Base-by-base conservation (phyloP, 1,140 invertebrate species). In the Drosophila bifasciata region DNA sequence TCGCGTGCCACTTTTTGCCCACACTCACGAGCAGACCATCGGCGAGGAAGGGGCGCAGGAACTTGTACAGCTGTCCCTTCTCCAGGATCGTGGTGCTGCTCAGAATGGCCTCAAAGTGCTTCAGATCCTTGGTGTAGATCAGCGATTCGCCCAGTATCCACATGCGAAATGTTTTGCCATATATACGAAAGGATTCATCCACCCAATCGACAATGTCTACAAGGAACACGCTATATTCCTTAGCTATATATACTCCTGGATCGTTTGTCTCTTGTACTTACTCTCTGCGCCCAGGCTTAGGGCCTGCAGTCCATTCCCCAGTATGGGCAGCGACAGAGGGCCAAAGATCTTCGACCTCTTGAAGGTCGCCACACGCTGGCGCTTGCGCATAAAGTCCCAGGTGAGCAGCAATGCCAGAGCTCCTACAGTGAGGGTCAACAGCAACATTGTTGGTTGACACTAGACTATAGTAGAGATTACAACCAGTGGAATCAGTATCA, bases 81-180 rank as follows among this genome's bases (percentile, higher is more conserved):
- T 70, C 76, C 56, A 90, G 53, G 11, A 90, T 43, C 0, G 76
- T 88, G 13, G 71, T 86, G 40, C 78, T 90, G 36, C 62, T 52
- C 9, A 90, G 32, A 50, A 90, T 88, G n/a, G 39, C 9, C 58
- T 86, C 88, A 13, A 90, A 84, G 19, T 72, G 48, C 6, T 50
- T 49, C 0, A 69, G 5, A 19, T 96, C 93, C 56, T 19, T 90
- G 32, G 80, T 80, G 15, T 76, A 90, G 11, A 89, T 17, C 43
- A 59, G 36, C 6, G 67, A 72, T 6, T 90, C 79, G 11, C 93
- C n/a, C 93, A 90, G 28, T 94, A 92, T 67, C 95, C 95, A 51
- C 91, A 93, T 23, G 92, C 92, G 16, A 95, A 84, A 88, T 0
- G 60, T 88, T 13, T 81, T 68, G 32, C 83, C 83, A 46, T 79